A percentile compares a stretch with the other conserved stretches of the same genome.
These are phyloP conservation scores for Nyctibius bracteatus DNA, from an alignment of 2,113 vertebrate species.

Conservation along the genomic window DNA sequence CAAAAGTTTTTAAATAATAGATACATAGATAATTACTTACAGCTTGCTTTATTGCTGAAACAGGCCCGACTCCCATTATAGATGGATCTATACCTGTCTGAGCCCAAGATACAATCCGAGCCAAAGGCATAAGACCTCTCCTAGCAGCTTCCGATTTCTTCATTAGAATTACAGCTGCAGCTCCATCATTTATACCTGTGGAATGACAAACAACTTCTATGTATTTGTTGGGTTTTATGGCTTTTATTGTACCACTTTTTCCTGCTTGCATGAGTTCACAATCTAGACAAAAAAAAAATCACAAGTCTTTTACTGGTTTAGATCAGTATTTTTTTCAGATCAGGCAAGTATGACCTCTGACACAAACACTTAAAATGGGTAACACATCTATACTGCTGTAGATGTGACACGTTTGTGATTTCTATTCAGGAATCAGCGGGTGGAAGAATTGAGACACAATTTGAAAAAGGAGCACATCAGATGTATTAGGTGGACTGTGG, in stretches of 20 bases:
- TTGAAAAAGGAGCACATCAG: not conserved
- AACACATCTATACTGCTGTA: not conserved
- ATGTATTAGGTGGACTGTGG: not conserved
- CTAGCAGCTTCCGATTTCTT: slow-evolving; percentile 84
- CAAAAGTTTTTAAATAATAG: not conserved
- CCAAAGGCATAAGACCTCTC: slow-evolving; percentile 84
- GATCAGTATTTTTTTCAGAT: not conserved
- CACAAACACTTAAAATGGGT: not conserved
- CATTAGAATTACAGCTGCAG: slow-evolving; percentile 93
- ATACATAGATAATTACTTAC: slow-evolving; percentile 73
- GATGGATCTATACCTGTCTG: slow-evolving; percentile 91
- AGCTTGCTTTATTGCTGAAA: slow-evolving; percentile 89
- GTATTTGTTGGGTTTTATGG: not conserved
- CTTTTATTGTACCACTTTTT: not conserved
- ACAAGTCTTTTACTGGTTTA: not conserved
- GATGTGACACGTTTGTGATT: not conserved
- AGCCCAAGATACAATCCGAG: slow-evolving; percentile 84
- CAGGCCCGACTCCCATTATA: slow-evolving; percentile 91
- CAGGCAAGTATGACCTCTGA: not conserved
- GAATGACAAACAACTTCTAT: not conserved
- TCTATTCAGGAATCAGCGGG: not conserved
- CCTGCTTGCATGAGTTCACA: not conserved
- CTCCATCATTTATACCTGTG: slow-evolving; percentile 92
- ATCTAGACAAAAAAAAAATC: not conserved
- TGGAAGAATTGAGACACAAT: not conserved